phyloP scores from a whole-genome alignment of 2,113 vertebrate genomes.

The Amazona vittata region DNA sequence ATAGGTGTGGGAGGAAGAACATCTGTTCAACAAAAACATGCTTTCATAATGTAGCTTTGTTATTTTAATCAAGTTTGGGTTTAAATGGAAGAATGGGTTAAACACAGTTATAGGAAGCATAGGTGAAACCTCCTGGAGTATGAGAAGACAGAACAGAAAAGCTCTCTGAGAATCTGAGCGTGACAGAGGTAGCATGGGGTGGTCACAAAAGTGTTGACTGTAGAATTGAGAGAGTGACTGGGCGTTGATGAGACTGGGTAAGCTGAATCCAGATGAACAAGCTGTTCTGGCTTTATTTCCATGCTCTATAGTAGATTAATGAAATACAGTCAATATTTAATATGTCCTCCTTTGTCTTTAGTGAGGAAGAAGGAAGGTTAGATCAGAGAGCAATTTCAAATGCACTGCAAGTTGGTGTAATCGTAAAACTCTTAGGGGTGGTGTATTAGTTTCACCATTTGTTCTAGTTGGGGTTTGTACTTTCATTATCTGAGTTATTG shows the following conservation, averaged over 20 bases:
- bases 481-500: not conserved
- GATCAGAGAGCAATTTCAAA: not conserved
- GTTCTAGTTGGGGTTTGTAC: not conserved
- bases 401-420: not conserved
- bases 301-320: not conserved
- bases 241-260: not conserved
- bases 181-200: not conserved
- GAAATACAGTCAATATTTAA: not conserved
- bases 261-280: not conserved
- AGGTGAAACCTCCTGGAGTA: not conserved
- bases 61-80: not conserved
- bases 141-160: not conserved
- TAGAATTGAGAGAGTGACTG: not conserved
- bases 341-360: not conserved
- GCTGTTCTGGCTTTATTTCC: not conserved
- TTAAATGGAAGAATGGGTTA: slow-evolving; percentile 10
- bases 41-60: not conserved
- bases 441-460: not conserved
- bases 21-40: slow-evolving; percentile 14
- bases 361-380: not conserved
- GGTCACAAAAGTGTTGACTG: not conserved
- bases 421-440: not conserved
- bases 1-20: slow-evolving; percentile 25
- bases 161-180: not conserved
- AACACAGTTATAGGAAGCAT: not conserved